These are phyloP conservation scores for Neofelis nebulosa DNA, from an alignment of 2,113 vertebrate genomes.

Conservation along the genomic window DNA sequence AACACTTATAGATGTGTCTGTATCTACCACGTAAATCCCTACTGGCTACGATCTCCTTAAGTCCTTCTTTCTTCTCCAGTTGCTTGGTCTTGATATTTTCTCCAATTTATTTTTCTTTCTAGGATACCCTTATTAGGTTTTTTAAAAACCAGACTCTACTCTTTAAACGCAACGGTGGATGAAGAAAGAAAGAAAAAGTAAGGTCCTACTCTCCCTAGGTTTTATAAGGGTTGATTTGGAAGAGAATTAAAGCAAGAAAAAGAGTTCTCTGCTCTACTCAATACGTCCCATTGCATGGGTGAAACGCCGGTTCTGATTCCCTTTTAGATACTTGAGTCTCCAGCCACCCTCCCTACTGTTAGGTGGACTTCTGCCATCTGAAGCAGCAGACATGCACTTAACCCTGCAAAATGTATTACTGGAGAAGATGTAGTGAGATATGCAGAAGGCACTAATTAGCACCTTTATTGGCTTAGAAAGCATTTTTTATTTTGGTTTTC, in stretches of 20 bases:
- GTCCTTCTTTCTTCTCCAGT: neutral
- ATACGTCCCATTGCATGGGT: neutral
- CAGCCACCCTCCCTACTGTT: slow-evolving; percentile 60
- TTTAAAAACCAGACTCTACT: slow-evolving; percentile 23
- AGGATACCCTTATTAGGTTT: neutral
- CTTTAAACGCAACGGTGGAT: neutral
- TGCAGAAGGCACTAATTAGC: slow-evolving; percentile 83
- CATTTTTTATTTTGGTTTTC: slow-evolving; percentile 83
- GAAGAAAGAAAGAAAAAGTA: neutral
- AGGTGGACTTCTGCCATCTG: slow-evolving; percentile 76
- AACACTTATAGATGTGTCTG: neutral
- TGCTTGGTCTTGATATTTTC: neutral
- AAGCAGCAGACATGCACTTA: slow-evolving; percentile 77
- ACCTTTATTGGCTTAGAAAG: slow-evolving; percentile 82
- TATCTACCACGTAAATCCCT: neutral
- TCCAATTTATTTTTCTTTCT: neutral
- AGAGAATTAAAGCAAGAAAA: neutral
- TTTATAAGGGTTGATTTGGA: neutral
- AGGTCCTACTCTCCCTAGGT: neutral
- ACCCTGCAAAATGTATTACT: slow-evolving; percentile 74
- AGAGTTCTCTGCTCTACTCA: neutral
- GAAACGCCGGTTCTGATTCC: slow-evolving; percentile 45
- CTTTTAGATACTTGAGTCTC: slow-evolving; percentile 37
- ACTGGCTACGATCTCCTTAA: neutral
- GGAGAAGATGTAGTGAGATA: slow-evolving; percentile 74